Evolutionary conservation across 1,140 invertebrate genomes (phyloP).

Genomic region (Diorhabda carinulata): DNA sequence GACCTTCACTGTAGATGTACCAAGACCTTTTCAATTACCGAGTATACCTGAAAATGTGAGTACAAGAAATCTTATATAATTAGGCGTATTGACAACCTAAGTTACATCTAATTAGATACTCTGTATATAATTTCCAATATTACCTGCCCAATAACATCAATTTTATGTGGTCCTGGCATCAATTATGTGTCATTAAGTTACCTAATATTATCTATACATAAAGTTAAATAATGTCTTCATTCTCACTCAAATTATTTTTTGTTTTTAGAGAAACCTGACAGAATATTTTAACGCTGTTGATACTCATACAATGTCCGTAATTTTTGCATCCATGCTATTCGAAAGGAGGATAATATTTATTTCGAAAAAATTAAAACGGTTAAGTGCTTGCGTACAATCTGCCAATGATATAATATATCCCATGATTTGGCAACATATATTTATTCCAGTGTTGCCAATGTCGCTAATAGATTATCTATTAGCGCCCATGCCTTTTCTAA

Average conservation of each 20-base stretch:
- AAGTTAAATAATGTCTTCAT: too few relatives aligned
- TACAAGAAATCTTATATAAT: constrained; percentile 29
- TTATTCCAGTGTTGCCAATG: constrained; percentile 87
- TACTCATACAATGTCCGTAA: constrained; percentile 84
- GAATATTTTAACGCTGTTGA: constrained; percentile 95
- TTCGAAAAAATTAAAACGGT: constrained; percentile 76
- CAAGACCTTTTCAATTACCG: constrained; percentile 75
- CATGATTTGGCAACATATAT: constrained; percentile 98
- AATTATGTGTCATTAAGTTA: too few relatives aligned
- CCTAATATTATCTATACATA: too few relatives aligned
- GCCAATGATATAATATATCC: constrained; percentile 91
- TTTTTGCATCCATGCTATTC: constrained; percentile 91
- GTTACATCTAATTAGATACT: too few relatives aligned
- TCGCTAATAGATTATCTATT: constrained; percentile 85
- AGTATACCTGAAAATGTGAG: constrained; percentile 94
- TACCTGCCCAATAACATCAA: too few relatives aligned
- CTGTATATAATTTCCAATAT: too few relatives aligned
- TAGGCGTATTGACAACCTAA: too few relatives aligned
- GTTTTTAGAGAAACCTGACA: constrained; percentile 84
- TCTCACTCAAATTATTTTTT: not conserved
- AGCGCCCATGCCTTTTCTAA: constrained; percentile 93
- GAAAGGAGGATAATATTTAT: constrained; percentile 89
- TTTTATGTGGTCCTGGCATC: too few relatives aligned
- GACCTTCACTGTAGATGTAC: constrained; percentile 73
- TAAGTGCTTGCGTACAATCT: constrained; percentile 91